Conservation (phyloP, 2,113 vertebrate genomes). For the Ahaetulla prasina region DNA sequence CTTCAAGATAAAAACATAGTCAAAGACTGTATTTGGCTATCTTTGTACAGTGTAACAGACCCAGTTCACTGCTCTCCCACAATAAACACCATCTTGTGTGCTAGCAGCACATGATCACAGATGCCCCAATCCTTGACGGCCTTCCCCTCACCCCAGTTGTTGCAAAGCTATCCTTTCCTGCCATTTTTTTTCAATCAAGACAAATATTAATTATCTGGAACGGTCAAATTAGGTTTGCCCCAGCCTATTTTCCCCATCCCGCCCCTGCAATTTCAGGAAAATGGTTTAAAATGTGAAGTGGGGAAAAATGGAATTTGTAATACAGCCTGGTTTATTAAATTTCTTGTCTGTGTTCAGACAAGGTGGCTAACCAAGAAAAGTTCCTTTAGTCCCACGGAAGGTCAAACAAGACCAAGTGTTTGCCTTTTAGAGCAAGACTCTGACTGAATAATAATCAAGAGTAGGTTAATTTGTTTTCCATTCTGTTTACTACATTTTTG, state of each 20-base stretch:
- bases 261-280: background rate
- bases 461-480: background rate
- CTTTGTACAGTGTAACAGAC: background rate
- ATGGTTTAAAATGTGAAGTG: background rate
- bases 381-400: background rate
- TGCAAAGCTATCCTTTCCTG: background rate
- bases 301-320: background rate
- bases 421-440: background rate
- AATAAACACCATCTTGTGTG: background rate
- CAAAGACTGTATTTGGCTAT: background rate
- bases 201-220: background rate
- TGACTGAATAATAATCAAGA: background rate
- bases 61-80: background rate
- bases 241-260: background rate
- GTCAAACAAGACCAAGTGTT: background rate
- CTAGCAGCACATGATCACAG: background rate
- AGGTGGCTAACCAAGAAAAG: background rate
- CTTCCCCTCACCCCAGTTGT: background rate
- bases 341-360: background rate
- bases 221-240: background rate
- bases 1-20: background rate
- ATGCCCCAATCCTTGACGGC: background rate
- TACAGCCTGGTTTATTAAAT: background rate
- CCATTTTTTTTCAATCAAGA: background rate
- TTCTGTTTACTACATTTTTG: background rate